Base-by-base conservation (phyloP, 92 coral and sea anemone species). In the Diadumene lineata region DNA sequence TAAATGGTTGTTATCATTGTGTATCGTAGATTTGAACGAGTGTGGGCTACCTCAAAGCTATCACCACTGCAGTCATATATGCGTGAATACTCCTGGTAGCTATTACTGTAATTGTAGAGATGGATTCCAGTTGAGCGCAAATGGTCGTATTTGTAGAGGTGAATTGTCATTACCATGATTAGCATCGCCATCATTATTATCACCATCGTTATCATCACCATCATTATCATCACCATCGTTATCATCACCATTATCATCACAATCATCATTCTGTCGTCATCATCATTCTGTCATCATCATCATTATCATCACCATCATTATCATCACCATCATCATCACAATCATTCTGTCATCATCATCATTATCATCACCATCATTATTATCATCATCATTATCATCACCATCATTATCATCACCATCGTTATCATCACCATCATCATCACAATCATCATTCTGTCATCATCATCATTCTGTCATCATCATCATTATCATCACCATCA, bases 11-110 rank as follows among this genome's bases (percentile, higher is more conserved):
- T 86, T 80, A 4, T 4, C 13, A 9, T 7, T 60, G 2, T 62
- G 68, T 62, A 28, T 28, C n/a, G 32, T 66, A 94, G 98, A 94
- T 73, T 73, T 83, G 32, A 64, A 94, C 74, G 98, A 94, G 74
- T 94, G 98, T 65, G 66, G 23, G 28, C 68, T 76, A 33, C 87
- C 97, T 11, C 66, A 66, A 64, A 79, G 84, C 63, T 82, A 77
- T 55, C 98, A 94, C 50, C 97, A 94, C 77, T 94, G 98, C 72
- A 86, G 80, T 53, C 98, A 94, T 25, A 65, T 69, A 19, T 94
- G 98, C 56, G 86, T 92, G 72, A 94, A 94, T 71, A 88, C 96
- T 33, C 94, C 97, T 0, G 98, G 98, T 0, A 88, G 90, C n/a
- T 91, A 88, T 72, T 94, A 94, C 86, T 94, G 98, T 27, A 88